These are phyloP conservation scores for Saccostrea cuccullata DNA, from an alignment of 1,140 invertebrate genomes.

Conservation along the genomic window DNA sequence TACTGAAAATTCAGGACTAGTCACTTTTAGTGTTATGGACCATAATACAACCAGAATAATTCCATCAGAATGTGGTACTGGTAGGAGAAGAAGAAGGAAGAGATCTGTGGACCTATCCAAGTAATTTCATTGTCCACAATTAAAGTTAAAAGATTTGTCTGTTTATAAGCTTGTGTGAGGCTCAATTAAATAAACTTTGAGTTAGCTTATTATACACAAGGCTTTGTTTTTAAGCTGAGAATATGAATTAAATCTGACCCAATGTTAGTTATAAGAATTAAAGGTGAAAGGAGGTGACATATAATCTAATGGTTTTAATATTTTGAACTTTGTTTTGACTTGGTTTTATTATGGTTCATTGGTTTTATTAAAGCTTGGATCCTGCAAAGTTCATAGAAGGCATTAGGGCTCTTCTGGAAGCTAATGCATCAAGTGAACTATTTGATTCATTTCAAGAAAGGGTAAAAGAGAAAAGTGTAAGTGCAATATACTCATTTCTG, in stretches of 20 bases:
- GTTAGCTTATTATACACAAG: too few species aligned
- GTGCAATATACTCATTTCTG: neutral
- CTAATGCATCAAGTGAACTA: neutral
- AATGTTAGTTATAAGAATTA: too few species aligned
- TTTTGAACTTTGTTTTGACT: too few species aligned
- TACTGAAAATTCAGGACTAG: neutral
- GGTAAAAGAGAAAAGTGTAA: neutral
- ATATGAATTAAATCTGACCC: too few species aligned
- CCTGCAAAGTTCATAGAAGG: neutral
- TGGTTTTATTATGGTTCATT: too few species aligned
- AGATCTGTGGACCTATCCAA: neutral
- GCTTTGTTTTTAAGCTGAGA: too few species aligned
- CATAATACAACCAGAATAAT: neutral
- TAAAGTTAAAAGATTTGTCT: neutral
- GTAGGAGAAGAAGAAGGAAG: neutral
- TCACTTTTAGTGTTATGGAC: neutral
- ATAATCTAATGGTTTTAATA: too few species aligned
- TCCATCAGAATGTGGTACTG: neutral
- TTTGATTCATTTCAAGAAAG: neutral
- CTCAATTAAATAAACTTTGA: too few species aligned
- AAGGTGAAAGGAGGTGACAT: too few species aligned
- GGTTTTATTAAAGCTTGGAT: neutral
- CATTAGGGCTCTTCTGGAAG: neutral
- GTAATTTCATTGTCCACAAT: neutral
- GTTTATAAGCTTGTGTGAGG: too few species aligned